Evolutionary conservation across 2,113 vertebrate genomes (phyloP).

Genomic region (Perccottus glenii): DNA sequence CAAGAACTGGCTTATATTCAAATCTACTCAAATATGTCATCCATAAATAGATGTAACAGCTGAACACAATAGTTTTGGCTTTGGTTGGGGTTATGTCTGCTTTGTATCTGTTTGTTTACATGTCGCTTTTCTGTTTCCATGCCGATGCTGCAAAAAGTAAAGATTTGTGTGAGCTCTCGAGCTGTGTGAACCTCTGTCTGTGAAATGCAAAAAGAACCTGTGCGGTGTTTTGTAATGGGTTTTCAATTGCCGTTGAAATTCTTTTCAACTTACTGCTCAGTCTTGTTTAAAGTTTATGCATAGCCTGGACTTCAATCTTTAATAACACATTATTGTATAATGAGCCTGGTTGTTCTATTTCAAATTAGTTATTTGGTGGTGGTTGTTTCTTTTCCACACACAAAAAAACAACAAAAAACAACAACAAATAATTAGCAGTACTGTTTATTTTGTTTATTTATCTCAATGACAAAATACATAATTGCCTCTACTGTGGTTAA

Average conservation of each 20-base stretch:
- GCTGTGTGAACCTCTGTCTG: slow-evolving; percentile 33
- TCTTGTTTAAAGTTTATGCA: slow-evolving; percentile 4
- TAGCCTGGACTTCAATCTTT: neutral
- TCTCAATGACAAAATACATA: too few species aligned
- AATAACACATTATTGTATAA: neutral
- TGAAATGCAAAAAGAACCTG: slow-evolving; percentile 54
- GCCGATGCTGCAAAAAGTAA: slow-evolving; percentile 40
- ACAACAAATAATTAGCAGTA: too few species aligned
- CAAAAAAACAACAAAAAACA: too few species aligned
- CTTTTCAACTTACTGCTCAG: slow-evolving; percentile 21
- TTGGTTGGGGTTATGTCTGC: slow-evolving; percentile 17
- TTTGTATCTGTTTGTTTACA: slow-evolving; percentile 7
- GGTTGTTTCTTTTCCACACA: too few species aligned
- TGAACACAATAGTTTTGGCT: slow-evolving; percentile 32
- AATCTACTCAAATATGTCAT: slow-evolving; percentile 22
- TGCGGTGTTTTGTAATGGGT: slow-evolving; percentile 37
- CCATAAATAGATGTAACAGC: slow-evolving; percentile 33
- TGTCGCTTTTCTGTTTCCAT: slow-evolving; percentile 11
- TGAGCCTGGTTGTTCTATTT: slow-evolving; percentile 5
- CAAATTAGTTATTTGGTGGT: slow-evolving; percentile 23
- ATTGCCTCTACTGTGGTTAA: too few species aligned
- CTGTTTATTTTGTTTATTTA: too few species aligned
- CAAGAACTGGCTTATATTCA: neutral
- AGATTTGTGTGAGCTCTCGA: slow-evolving; percentile 42
- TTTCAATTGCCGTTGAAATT: slow-evolving; percentile 31